phyloP scores from a whole-genome alignment of 2,888 invertebrate genomes.

The Mantis religiosa region DNA sequence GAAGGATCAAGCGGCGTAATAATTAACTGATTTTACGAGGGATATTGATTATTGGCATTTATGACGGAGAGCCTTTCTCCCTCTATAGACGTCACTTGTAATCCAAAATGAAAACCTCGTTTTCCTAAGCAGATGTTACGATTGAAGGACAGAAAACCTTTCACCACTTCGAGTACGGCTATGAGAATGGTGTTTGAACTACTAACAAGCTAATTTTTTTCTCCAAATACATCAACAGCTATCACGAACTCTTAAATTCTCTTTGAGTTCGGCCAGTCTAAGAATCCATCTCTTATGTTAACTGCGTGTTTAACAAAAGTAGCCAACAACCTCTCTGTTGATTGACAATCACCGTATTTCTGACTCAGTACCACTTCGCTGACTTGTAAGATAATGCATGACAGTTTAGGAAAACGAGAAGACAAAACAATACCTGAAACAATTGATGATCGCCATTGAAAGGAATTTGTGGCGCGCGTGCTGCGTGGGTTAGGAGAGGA shows the following conservation, averaged over 20 bases:
- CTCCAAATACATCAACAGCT: not conserved
- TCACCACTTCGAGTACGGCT: not conserved
- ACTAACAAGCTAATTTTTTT: not conserved
- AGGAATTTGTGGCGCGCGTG: not conserved
- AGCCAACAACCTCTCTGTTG: too few species aligned
- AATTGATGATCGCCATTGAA: not conserved
- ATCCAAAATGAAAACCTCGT: not conserved
- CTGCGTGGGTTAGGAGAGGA: not conserved
- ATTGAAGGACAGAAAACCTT: too few species aligned
- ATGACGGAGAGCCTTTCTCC: not conserved
- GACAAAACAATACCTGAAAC: too few species aligned
- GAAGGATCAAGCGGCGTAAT: not conserved
- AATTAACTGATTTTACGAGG: not conserved
- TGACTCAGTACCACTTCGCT: too few species aligned
- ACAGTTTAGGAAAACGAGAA: too few species aligned
- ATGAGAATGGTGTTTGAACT: not conserved
- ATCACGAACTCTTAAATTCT: not conserved
- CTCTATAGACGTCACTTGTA: not conserved
- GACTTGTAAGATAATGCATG: too few species aligned
- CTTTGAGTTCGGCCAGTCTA: not conserved
- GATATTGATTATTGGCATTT: not conserved
- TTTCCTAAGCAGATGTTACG: not conserved
- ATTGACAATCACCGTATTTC: too few species aligned
- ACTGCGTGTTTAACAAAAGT: too few species aligned
- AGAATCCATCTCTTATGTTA: not conserved